A percentile compares a stretch with the other conserved stretches of the same genome.
Evolutionary conservation across 2,797 vertebrate genomes (phyloP).

Genomic region (Cryptoprocta ferox): DNA sequence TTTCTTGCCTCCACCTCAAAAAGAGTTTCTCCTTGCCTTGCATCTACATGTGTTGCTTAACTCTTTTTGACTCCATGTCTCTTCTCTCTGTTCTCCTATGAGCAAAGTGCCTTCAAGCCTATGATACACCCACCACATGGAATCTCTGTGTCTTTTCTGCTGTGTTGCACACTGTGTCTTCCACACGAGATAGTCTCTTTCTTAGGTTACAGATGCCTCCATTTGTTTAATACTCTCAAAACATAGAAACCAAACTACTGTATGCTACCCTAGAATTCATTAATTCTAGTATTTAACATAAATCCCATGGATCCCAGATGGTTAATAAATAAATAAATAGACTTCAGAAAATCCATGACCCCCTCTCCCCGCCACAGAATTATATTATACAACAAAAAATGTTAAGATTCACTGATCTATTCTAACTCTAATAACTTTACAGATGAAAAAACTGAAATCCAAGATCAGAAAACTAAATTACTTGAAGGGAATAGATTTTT

Average conservation of each 20-base stretch:
- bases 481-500: neutral
- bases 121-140: neutral
- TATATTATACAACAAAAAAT: neutral
- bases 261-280: neutral
- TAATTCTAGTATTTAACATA: neutral
- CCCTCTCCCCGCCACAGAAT: no score
- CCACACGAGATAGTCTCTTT: neutral
- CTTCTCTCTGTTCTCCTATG: neutral
- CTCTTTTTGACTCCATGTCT: accelerated
- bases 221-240: neutral
- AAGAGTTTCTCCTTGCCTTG: neutral
- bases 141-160: neutral
- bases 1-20: neutral
- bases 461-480: neutral
- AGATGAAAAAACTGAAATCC: neutral
- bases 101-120: neutral
- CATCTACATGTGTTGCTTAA: neutral
- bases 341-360: neutral
- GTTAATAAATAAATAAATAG: neutral
- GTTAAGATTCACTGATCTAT: neutral
- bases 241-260: neutral
- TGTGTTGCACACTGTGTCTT: neutral
- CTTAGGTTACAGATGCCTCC: neutral
- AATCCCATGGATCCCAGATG: neutral
- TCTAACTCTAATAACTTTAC: neutral